Base-by-base conservation (phyloP, 1,140 invertebrate genomes). In the Nephila pilipes region DNA sequence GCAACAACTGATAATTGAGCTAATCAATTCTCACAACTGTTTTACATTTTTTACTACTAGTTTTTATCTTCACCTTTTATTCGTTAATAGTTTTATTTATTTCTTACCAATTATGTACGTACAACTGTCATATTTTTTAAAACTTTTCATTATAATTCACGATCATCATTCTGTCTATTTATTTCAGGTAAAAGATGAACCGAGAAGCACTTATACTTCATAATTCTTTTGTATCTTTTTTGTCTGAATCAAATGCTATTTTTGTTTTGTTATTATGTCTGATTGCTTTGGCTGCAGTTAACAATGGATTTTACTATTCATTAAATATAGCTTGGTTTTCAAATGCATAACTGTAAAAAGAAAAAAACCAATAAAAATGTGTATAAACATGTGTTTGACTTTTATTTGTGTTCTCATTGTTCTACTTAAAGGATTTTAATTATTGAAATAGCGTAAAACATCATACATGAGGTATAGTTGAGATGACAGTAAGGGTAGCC, bases 261-360 rank as follows among this genome's bases (percentile, higher is more conserved):
- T 75, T 75, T 75, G 69, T 32, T 75, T 75, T 32, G 18, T 75
- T 75, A 32, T 75, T 29, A 36, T 36, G 25, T 75, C 29, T 12
- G 69, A 20, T 75, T 75, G 69, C 69, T 75, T 75, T 75, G 69
- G 36, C 69, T 75, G 29, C 69, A 32, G 69, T 75, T 36, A 75
- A 75, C 69, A 32, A 75, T 36, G 69, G 20, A 75, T 18, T 75
- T 75, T 32, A 36, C 69, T 32, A 32, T 32, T 18, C 14, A 75
- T 25, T 18, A 29, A 32, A 32, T 75, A 75, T 75, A 75, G 69
- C 69, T 75, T 75, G 69, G 69, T 36, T 75, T 75, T 75, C 69
- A 75, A 75, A 32, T 75, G 69, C 32, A 18, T 75, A 75, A 75
- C 29, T 75, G 69, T 75, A 16, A 36, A 29, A 29, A 75, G 16